Base-by-base conservation (phyloP, 2,888 invertebrate species). In the Entomobrya multifasciata region DNA sequence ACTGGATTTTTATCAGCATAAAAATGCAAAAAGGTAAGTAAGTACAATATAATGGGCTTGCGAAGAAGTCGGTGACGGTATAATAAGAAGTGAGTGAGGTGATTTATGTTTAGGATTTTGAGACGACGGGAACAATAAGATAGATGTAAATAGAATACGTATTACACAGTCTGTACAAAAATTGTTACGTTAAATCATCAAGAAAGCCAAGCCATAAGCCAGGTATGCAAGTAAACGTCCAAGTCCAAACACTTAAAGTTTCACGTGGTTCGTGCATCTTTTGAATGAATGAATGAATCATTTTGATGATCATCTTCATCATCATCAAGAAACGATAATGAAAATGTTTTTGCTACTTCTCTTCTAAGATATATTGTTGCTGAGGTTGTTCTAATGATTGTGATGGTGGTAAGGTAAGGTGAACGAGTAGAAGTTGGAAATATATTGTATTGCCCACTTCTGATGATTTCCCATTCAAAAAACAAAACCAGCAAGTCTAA, bases 71-170 rank as follows among this genome's bases (percentile, higher is more conserved):
- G 17, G 25, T 25, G 22, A 57, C 36, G 36, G 36, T 36, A 6
- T 36, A 36, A 36, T 36, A 22, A 20, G 30, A 55, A 44, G 57
- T 62, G 60, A 47, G 27, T 15, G 20, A 62, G 60, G 82, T 82
- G 82, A 82, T 82, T 82, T 82, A 82, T 82, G 74, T 74, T 36
- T 60, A 36, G 62, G 47, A 60, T 62, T n/a, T 36, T 72, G 55
- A 76, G 57, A 22, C 47, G 74, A 82, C 82, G 25, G 27, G 65
- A 80, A 80, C 65, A 52, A 79, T 41, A 60, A 78, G 60, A 78
- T 49, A 41, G 47, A 78, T 78, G 47, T 3, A 72, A 47, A 41
- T 70, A 17, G n/a, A 6, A 52, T 17, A 17, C n/a, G 5, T 25
- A 57, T 57, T 1, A 57, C 20, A n/a, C n/a, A n/a, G n/a, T n/a